These are phyloP conservation scores for Gymnoscopelus microlampas DNA, from an alignment of 2,797 vertebrate species.

Conservation along the genomic window DNA sequence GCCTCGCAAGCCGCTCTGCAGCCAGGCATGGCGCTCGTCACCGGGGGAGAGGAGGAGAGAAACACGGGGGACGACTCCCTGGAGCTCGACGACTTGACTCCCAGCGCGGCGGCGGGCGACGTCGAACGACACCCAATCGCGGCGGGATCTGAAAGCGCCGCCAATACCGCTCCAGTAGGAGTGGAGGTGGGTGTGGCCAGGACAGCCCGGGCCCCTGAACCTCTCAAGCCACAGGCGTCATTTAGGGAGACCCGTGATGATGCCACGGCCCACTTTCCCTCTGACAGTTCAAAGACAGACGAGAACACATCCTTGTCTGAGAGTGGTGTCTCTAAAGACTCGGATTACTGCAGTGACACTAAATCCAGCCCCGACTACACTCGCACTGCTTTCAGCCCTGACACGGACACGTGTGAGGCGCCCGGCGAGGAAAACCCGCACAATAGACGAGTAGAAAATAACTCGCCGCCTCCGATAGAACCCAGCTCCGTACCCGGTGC, in stretches of 20 bases:
- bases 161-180: not conserved
- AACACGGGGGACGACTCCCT: conserved; percentile 5
- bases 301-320: conserved; percentile 8
- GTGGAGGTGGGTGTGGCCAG: conserved; percentile 65
- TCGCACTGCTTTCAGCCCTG: conserved; percentile 11
- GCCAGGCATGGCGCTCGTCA: conserved; percentile 25
- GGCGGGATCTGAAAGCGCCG: not conserved
- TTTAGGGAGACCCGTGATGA: conserved; percentile 15
- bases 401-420: conserved; percentile 1
- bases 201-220: conserved; percentile 31
- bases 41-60: conserved; percentile 4
- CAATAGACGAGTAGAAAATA: conserved; percentile 2
- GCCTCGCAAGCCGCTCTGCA: not conserved
- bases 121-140: not conserved
- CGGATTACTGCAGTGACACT: conserved; percentile 37
- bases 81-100: conserved; percentile 49
- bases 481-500: not conserved
- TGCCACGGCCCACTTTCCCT: not conserved
- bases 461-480: not conserved
- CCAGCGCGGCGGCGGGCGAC: not conserved
- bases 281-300: conserved; percentile 11
- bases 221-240: conserved; percentile 26
- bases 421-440: not conserved
- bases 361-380: conserved; percentile 30
- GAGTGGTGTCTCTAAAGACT: conserved; percentile 11